Evolutionary conservation across 1,140 invertebrate genomes (phyloP).

Genomic region (Scylla paramamosain): DNA sequence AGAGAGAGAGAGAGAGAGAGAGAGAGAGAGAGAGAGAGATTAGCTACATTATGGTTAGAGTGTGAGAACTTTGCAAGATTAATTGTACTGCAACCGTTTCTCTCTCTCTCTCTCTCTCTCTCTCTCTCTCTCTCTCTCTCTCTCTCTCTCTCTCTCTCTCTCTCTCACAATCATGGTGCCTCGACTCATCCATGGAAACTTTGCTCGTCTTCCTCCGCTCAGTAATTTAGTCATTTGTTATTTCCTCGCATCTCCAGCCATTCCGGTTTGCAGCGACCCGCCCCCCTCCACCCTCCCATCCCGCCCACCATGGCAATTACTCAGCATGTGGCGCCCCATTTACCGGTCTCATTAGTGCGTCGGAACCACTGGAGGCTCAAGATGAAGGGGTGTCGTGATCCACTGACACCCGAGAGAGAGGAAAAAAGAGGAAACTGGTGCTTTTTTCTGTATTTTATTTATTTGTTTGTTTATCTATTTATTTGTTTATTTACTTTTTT

Average conservation of each 20-base stretch:
- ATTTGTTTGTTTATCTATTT: too few relatives aligned
- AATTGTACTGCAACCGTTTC: neutral
- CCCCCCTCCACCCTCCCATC: neutral
- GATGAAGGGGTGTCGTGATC: neutral
- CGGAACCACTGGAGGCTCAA: neutral
- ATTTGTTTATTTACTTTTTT: too few relatives aligned
- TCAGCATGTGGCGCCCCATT: neutral
- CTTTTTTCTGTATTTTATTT: too few relatives aligned
- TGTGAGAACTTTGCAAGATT: neutral
- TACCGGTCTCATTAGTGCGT: neutral
- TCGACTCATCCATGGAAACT: neutral
- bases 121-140: slow-evolving; percentile 20
- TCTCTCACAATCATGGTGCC: neutral
- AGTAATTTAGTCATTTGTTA: neutral
- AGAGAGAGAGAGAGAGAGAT: neutral
- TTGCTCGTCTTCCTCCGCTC: neutral
- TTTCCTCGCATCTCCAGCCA: neutral
- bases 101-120: neutral
- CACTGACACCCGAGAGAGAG: too few relatives aligned
- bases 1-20: neutral
- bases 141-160: slow-evolving; percentile 19
- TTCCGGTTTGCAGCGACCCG: neutral
- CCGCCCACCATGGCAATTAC: neutral
- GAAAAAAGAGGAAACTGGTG: too few relatives aligned
- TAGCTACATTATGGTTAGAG: neutral